Evolutionary conservation across 2,888 invertebrate genomes (phyloP).

Genomic region (Penaeus monodon): DNA sequence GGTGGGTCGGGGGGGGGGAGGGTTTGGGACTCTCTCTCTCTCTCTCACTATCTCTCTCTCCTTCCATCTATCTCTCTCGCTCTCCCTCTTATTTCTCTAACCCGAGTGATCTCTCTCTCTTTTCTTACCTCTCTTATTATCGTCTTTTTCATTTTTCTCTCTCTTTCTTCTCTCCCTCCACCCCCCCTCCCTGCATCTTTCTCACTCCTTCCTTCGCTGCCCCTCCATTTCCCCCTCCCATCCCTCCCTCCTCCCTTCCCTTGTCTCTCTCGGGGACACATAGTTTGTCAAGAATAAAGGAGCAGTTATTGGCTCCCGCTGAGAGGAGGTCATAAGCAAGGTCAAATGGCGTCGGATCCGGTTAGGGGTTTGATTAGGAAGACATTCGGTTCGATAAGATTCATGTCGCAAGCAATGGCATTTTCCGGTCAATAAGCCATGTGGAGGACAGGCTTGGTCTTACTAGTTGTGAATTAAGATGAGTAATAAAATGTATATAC

Average conservation of each 20-base stretch:
- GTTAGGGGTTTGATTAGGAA: too few species aligned
- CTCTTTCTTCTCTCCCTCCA: neutral
- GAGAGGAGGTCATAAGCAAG: neutral
- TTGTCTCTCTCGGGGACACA: neutral
- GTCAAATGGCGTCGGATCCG: too few species aligned
- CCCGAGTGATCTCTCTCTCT: neutral
- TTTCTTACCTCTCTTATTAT: neutral
- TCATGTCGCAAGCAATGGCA: too few species aligned
- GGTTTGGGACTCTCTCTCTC: neutral
- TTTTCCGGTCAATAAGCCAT: too few species aligned
- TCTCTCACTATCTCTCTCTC: too few species aligned
- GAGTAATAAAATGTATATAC: too few species aligned
- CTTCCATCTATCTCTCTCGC: neutral
- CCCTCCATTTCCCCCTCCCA: neutral
- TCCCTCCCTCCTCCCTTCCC: neutral
- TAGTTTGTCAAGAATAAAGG: neutral
- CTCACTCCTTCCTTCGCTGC: neutral
- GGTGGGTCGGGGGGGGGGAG: neutral
- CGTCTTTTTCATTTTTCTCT: neutral
- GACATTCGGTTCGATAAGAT: too few species aligned
- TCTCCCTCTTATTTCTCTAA: neutral
- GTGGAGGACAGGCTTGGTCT: too few species aligned
- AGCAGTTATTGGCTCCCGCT: neutral
- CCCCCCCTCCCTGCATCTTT: neutral
- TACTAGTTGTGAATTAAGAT: too few species aligned